Base-by-base conservation (phyloP, 2,113 vertebrate genomes). In the Meriones unguiculatus region DNA sequence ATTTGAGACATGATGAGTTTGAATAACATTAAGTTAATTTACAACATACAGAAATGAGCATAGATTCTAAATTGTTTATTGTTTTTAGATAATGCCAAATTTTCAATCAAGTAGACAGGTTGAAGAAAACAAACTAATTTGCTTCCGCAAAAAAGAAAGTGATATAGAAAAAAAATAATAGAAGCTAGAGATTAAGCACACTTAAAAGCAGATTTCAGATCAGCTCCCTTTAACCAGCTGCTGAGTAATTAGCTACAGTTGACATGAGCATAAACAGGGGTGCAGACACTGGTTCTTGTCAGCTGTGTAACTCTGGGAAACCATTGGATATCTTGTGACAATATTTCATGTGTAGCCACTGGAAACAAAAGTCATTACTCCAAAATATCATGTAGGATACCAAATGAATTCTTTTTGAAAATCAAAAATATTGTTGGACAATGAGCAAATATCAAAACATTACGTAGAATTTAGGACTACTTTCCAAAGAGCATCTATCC, bases 51-150 rank as follows among this genome's bases (percentile, higher is more conserved):
- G 86, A 75, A 88, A 62, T 80, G 5, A 57, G 1, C 28, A 5
- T 76, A 59, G 20, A 52, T 80, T 24, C 17, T n/a, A 95, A 90
- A 94, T 80, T 90, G 3, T 88, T 81, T 85, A 52, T 30, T 90
- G 50, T n/a, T 4, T 62, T 92, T 80, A 46, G 7, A 69, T 73
- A 46, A 54, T 52, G 4, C 18, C 64, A 1, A 78, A 86, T 94
- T 89, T 91, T 73, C 24, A 94, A 57, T 90, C 76, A 91, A 46
- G 3, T 69, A 5, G 64, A 0, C 17, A 86, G 3, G 59, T 70
- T 75, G 73, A 32, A 76, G 72, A 81, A 87, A 95, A 85, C 3
- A 1, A 93, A 77, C 12, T 59, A 76, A n/a, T 81, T 70, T 85
- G 3, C 17, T 82, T 80, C 2, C 93, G 17, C 11, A 32, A 67